Evolutionary conservation across 2,797 vertebrate species (phyloP).

Genomic region (Hybognathus amarus): DNA sequence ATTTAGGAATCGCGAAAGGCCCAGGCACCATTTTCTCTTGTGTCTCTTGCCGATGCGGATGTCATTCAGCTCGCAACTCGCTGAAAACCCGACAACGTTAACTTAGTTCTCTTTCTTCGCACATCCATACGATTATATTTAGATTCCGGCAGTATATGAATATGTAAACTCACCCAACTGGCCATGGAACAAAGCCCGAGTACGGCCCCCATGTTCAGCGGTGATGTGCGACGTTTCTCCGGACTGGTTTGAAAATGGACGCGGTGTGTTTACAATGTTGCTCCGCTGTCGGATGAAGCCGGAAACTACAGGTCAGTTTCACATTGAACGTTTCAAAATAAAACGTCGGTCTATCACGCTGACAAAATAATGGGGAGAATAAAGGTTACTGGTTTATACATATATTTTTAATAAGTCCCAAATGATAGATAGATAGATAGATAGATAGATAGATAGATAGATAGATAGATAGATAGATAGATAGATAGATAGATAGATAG

Average conservation of each 20-base stretch:
- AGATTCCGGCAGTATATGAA: background rate
- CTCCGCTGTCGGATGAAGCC: background rate
- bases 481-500: too few species aligned
- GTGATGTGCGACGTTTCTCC: conserved; percentile 4
- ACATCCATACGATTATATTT: background rate
- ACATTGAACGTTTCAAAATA: conserved; percentile 17
- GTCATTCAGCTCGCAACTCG: background rate
- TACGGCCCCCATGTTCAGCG: conserved; percentile 85
- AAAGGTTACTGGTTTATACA: too few species aligned
- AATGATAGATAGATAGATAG: background rate
- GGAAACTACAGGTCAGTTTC: background rate
- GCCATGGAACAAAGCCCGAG: conserved; percentile 93
- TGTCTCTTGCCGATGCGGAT: background rate
- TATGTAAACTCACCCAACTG: conserved; percentile 86
- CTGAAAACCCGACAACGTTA: background rate
- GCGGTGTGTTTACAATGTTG: conserved; percentile 61
- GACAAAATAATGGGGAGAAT: background rate
- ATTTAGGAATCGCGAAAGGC: conserved; percentile 3
- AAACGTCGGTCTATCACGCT: background rate
- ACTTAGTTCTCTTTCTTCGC: background rate
- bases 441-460: background rate
- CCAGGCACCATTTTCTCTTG: conserved; percentile 45
- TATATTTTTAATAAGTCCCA: too few species aligned
- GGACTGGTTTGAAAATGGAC: conserved; percentile 57
- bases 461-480: too few species aligned